Percentiles rank a stretch among this genome's conserved stretches.
Conservation (phyloP, 2,888 invertebrate genomes). For the Tinea trinotella region DNA sequence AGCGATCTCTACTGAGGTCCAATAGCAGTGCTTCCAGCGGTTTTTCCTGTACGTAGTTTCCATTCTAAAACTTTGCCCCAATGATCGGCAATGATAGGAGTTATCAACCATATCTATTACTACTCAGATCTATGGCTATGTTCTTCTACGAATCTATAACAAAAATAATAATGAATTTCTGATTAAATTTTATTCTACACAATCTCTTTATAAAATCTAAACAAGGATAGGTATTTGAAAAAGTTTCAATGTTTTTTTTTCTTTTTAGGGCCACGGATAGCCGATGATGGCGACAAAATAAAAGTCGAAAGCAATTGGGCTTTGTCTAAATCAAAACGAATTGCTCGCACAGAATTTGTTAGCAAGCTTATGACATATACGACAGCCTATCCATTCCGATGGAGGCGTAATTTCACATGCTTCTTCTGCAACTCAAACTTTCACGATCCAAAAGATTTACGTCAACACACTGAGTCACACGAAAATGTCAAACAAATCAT, state of each 20-base stretch:
- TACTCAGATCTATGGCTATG: too few relatives aligned
- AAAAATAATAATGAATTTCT: too few relatives aligned
- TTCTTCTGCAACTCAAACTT: slow-evolving; percentile 53
- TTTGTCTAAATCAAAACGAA: slow-evolving; percentile 37
- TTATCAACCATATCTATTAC: too few relatives aligned
- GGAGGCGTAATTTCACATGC: slow-evolving; percentile 54
- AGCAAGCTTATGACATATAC: slow-evolving; percentile 36
- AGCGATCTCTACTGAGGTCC: too few relatives aligned
- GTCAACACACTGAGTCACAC: slow-evolving; percentile 45
- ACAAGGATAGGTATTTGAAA: too few relatives aligned
- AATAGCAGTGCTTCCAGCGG: too few relatives aligned
- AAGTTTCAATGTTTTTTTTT: background rate
- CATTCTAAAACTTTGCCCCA: too few relatives aligned
- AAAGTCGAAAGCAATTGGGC: background rate
- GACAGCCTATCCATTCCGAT: slow-evolving; percentile 62
- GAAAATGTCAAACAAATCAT: slow-evolving; percentile 28
- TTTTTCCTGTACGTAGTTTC: too few relatives aligned
- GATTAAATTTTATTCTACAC: too few relatives aligned
- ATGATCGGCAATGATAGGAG: too few relatives aligned
- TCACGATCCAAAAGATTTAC: slow-evolving; percentile 52
- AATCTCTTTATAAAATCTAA: too few relatives aligned
- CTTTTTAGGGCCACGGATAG: background rate
- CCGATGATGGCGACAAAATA: background rate
- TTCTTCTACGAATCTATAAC: too few relatives aligned
- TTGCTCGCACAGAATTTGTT: slow-evolving; percentile 36